Conservation (phyloP, 1,140 invertebrate species). For the Papilio glaucus region DNA sequence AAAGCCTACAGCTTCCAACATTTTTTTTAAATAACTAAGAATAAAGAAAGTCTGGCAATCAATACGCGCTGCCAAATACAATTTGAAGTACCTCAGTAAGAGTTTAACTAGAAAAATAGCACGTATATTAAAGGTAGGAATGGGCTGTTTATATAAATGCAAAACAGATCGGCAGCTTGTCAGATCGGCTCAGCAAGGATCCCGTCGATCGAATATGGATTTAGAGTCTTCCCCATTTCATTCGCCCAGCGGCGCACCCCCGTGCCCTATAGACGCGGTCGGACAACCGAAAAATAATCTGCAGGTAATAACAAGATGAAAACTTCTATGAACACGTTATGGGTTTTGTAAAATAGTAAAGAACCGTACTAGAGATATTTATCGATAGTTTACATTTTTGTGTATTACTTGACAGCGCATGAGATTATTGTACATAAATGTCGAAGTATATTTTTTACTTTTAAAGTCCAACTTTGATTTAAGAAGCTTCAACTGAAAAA, state of each 20-base stretch:
- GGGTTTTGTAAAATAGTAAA: neutral
- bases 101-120: slow-evolving; percentile 52
- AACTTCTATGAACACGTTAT: slow-evolving; percentile 29
- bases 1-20: neutral
- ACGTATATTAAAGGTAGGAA: slow-evolving; percentile 72
- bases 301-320: slow-evolving; percentile 42
- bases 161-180: slow-evolving; percentile 82
- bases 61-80: neutral
- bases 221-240: slow-evolving; percentile 74
- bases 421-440: neutral
- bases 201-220: slow-evolving; percentile 81
- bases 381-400: slow-evolving; percentile 42
- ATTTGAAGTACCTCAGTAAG: slow-evolving; percentile 37
- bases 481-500: no score
- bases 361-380: neutral
- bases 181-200: slow-evolving; percentile 78
- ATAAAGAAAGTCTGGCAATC: neutral
- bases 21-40: neutral
- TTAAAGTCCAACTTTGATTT: no score
- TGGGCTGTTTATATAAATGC: slow-evolving; percentile 82
- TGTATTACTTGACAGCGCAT: slow-evolving; percentile 39
- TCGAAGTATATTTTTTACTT: no score
- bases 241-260: slow-evolving; percentile 64
- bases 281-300: slow-evolving; percentile 79
- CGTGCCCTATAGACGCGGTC: slow-evolving; percentile 64